Conservation (phyloP, 2,113 vertebrate genomes). For the Tyrannus savana region DNA sequence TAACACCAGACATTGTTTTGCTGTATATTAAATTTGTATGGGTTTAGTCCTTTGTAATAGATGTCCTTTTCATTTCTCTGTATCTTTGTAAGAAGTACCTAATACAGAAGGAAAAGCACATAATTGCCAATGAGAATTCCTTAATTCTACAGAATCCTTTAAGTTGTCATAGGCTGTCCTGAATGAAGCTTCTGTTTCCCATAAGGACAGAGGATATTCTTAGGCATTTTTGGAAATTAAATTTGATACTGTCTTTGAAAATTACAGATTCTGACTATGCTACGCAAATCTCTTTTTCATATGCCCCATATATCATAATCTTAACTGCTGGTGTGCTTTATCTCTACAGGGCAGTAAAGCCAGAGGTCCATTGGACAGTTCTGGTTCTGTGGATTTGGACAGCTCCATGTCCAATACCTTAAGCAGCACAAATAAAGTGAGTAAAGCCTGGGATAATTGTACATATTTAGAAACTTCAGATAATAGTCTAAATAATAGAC, state of each 20-base stretch:
- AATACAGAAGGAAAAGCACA: neutral
- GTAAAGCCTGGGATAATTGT: neutral
- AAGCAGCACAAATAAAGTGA: slow-evolving; percentile 78
- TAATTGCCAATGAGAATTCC: neutral
- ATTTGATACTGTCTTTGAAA: neutral
- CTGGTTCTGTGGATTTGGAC: slow-evolving; percentile 75
- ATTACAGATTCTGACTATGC: neutral
- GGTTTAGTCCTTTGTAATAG: neutral
- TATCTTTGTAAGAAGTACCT: neutral
- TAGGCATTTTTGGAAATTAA: neutral
- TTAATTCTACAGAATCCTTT: neutral
- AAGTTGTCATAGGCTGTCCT: neutral
- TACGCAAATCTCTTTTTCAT: neutral
- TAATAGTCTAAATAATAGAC: neutral
- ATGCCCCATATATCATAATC: neutral
- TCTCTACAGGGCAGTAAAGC: slow-evolving; percentile 82
- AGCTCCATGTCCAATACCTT: slow-evolving; percentile 70
- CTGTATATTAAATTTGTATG: neutral
- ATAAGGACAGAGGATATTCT: neutral
- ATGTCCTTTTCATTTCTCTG: neutral
- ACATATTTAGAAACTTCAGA: neutral
- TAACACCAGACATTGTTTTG: neutral
- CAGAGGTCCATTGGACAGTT: slow-evolving; percentile 78
- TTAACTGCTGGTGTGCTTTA: neutral
- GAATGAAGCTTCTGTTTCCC: neutral